Evolutionary conservation across 2,797 vertebrate genomes (phyloP).

Genomic region (Petrocephalus sullivani): DNA sequence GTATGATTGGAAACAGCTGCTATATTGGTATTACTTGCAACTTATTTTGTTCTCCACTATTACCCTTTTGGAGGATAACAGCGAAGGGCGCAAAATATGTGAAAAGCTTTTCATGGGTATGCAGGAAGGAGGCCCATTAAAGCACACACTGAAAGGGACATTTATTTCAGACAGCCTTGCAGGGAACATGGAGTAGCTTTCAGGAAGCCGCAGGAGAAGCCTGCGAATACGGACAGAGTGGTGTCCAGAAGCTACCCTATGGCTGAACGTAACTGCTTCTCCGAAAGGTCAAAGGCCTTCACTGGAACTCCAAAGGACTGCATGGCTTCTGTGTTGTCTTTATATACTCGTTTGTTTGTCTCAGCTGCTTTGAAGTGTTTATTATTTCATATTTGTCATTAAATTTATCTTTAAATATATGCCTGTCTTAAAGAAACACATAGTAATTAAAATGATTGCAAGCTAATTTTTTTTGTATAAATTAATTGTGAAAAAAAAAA

Average conservation of each 20-base stretch:
- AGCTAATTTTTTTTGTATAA: not conserved
- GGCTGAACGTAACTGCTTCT: not conserved
- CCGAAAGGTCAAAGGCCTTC: not conserved
- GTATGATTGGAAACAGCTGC: constrained; percentile 26
- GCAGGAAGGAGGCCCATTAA: constrained; percentile 64
- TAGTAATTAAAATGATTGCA: not conserved
- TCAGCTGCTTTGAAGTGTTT: not conserved
- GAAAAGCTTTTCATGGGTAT: constrained; percentile 69
- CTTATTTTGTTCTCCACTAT: constrained; percentile 45
- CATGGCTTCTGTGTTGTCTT: not conserved
- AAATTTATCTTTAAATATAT: not conserved
- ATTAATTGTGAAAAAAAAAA: not conserved
- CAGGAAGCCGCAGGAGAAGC: not conserved
- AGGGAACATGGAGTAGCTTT: not conserved
- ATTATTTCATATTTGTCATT: not conserved
- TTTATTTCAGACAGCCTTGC: constrained; percentile 16
- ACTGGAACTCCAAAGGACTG: not conserved
- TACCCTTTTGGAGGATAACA: constrained; percentile 59
- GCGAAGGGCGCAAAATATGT: constrained; percentile 68
- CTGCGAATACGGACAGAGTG: not conserved
- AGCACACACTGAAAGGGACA: constrained; percentile 38
- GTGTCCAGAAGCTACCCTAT: not conserved
- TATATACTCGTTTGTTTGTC: not conserved
- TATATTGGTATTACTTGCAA: constrained; percentile 52
- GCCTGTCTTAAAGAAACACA: not conserved